phyloP scores from a whole-genome alignment of 2,888 invertebrate genomes.

The Acanthoscelides obtectus region DNA sequence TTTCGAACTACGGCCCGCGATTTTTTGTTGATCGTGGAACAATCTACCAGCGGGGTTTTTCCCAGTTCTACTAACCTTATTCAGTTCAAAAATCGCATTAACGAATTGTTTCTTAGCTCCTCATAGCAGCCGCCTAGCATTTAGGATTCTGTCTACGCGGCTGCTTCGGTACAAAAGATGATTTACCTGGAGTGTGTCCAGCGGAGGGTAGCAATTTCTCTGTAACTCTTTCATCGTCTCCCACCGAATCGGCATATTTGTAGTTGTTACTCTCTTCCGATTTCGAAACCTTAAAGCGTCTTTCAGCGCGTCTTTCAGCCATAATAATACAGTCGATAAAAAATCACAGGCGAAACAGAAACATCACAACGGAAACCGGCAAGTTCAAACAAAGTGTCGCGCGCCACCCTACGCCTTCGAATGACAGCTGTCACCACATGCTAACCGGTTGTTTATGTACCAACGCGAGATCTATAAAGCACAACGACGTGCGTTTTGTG shows the following conservation, averaged over 20 bases:
- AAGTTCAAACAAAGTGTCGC: not conserved
- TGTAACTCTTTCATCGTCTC: constrained; percentile 30
- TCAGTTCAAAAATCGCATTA: too few relatives aligned
- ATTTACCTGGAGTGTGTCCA: constrained; percentile 11
- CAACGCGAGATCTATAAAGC: not conserved
- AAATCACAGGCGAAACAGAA: not conserved
- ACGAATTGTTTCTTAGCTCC: too few relatives aligned
- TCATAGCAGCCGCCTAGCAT: too few relatives aligned
- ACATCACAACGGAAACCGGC: not conserved
- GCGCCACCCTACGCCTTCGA: not conserved
- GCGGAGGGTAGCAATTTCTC: constrained; percentile 34
- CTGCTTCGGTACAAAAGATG: too few relatives aligned
- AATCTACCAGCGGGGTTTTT: too few relatives aligned
- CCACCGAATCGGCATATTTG: constrained; percentile 48
- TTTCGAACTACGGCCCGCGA: too few relatives aligned
- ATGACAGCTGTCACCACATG: not conserved
- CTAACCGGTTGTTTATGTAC: not conserved
- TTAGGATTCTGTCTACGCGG: too few relatives aligned
- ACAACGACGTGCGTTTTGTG: too few relatives aligned
- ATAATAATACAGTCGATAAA: constrained; percentile 39
- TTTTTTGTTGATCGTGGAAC: too few relatives aligned
- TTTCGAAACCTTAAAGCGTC: constrained; percentile 57
- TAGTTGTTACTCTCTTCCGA: constrained; percentile 53
- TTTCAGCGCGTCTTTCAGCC: constrained; percentile 55
- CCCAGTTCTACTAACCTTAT: too few relatives aligned